Percentiles rank a stretch among this genome's conserved stretches.
These are phyloP conservation scores for Embiotoca jacksoni DNA, from an alignment of 2,113 vertebrate species.

Conservation along the genomic window DNA sequence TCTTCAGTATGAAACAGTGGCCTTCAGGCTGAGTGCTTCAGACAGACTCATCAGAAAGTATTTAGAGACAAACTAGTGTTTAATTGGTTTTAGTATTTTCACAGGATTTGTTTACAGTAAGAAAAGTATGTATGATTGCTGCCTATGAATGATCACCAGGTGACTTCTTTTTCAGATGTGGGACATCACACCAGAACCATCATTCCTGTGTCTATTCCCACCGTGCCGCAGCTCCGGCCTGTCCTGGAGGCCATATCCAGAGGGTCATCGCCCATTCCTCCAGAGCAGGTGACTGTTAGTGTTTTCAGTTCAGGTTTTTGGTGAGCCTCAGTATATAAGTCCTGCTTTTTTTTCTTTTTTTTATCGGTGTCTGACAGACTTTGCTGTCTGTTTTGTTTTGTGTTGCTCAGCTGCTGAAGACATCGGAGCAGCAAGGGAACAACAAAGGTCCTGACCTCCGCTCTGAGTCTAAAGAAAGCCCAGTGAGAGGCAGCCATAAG, in stretches of 20 bases:
- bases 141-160: slow-evolving; percentile 2
- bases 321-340: neutral
- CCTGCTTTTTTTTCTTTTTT: neutral
- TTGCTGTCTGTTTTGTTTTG: slow-evolving; percentile 38
- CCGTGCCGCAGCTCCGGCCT: slow-evolving; percentile 91
- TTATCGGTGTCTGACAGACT: slow-evolving; percentile 13
- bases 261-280: slow-evolving; percentile 88
- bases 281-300: slow-evolving; percentile 87
- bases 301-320: neutral
- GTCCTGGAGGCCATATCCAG: slow-evolving; percentile 88
- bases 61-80: neutral
- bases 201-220: slow-evolving; percentile 88
- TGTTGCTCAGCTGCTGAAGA: slow-evolving; percentile 68
- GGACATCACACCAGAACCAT: slow-evolving; percentile 88
- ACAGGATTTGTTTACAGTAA: neutral
- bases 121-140: neutral
- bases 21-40: neutral
- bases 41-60: slow-evolving; percentile 2
- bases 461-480: slow-evolving; percentile 54
- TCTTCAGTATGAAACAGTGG: neutral
- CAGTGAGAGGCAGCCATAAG: slow-evolving; percentile 37
- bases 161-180: slow-evolving; percentile 83
- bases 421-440: slow-evolving; percentile 64
- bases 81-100: neutral
- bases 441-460: slow-evolving; percentile 52